phyloP scores from a whole-genome alignment of 23 tunicate genomes.

The Phallusia fumigata region DNA sequence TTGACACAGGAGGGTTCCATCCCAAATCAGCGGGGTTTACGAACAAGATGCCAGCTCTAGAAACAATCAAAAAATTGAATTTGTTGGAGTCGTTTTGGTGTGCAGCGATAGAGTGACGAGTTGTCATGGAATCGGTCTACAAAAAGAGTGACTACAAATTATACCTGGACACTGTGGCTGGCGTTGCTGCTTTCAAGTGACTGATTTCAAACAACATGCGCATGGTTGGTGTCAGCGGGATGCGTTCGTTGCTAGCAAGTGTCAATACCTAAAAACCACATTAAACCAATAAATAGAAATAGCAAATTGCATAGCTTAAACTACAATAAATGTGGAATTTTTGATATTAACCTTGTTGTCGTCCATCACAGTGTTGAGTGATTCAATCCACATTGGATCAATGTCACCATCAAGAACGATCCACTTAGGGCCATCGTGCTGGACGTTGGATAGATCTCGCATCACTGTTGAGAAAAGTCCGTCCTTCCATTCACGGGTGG shows the following conservation, averaged over 20 bases:
- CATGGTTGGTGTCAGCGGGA: constrained; percentile 93
- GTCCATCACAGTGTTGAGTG: constrained; percentile 67
- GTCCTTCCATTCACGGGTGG: constrained; percentile 64
- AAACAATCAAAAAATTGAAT: neutral
- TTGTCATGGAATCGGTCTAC: neutral
- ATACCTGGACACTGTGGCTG: constrained; percentile 96
- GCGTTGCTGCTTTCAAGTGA: constrained; percentile 93
- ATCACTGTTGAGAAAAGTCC: constrained; percentile 70
- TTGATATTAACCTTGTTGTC: constrained; percentile 74
- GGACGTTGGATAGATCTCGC: constrained; percentile 46
- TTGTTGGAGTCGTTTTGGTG: too few relatives aligned
- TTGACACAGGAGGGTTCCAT: constrained; percentile 97
- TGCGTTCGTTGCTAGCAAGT: constrained; percentile 95
- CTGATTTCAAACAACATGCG: constrained; percentile 94
- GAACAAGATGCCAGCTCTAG: constrained; percentile 95
- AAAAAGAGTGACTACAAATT: too few relatives aligned
- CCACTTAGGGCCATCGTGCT: constrained; percentile 66
- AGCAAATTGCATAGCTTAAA: too few relatives aligned
- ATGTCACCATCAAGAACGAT: constrained; percentile 58
- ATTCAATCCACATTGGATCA: too few relatives aligned
- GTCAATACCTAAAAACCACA: constrained; percentile 92
- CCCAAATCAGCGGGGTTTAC: constrained; percentile 97
- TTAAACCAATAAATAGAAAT: too few relatives aligned
- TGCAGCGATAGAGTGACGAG: too few relatives aligned
- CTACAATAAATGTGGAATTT: too few relatives aligned